Evolutionary conservation across 2,888 invertebrate species (phyloP).

Genomic region (Melieria omissa): DNA sequence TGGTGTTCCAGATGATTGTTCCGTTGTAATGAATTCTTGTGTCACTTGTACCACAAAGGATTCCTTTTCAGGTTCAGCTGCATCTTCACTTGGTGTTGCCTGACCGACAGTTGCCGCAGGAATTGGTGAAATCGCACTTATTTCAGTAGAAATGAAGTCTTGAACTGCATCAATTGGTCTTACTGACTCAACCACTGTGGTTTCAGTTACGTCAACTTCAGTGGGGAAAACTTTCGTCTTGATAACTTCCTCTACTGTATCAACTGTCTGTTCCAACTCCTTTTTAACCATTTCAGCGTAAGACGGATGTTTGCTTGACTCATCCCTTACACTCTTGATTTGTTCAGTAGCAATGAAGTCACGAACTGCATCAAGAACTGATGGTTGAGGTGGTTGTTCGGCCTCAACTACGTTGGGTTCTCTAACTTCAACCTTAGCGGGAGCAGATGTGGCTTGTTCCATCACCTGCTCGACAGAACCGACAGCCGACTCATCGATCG

Average conservation of each 20-base stretch:
- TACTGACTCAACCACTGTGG: no score
- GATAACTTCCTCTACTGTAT: no score
- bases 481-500: slow-evolving; percentile 48
- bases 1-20: not conserved
- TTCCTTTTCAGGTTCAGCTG: not conserved
- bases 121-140: slow-evolving; percentile 1
- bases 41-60: not conserved
- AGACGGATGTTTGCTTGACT: no score
- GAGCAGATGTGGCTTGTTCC: slow-evolving; percentile 19
- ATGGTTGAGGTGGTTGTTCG: not conserved
- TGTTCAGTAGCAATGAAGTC: no score
- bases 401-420: not conserved
- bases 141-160: not conserved
- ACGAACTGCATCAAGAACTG: no score
- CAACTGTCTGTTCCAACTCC: no score
- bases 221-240: no score
- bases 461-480: slow-evolving; percentile 49
- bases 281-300: no score
- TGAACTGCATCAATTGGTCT: no score
- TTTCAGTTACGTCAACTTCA: no score
- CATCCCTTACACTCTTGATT: no score
- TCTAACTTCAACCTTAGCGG: not conserved
- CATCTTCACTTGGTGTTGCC: not conserved
- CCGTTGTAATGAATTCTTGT: not conserved
- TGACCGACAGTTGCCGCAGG: not conserved